Percentiles rank a stretch among this genome's conserved stretches.
These are phyloP conservation scores for Agrochola litura DNA, from an alignment of 2,888 invertebrate genomes.

Conservation along the genomic window DNA sequence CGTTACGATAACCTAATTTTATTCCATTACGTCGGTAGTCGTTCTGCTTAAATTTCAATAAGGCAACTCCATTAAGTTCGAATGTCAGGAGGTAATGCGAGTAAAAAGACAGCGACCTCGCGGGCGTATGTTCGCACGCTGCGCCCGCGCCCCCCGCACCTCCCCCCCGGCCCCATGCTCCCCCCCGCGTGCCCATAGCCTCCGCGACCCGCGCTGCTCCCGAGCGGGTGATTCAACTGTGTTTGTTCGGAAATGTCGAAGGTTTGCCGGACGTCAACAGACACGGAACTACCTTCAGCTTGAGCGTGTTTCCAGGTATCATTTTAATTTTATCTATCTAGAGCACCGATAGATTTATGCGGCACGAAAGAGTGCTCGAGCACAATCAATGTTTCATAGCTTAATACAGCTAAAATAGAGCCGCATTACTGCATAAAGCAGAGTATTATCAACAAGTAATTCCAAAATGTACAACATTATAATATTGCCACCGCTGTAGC, in stretches of 20 bases:
- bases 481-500: slow-evolving; percentile 11
- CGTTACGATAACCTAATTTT: slow-evolving; percentile 90
- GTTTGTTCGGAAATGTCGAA: slow-evolving; percentile 88
- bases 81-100: slow-evolving; percentile 88
- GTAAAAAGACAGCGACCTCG: slow-evolving; percentile 88
- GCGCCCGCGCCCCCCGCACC: slow-evolving; percentile 52
- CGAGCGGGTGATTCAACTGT: slow-evolving; percentile 81
- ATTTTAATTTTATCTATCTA: slow-evolving; percentile 77
- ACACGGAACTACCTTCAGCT: slow-evolving; percentile 89
- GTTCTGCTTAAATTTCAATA: slow-evolving; percentile 88
- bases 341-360: slow-evolving; percentile 69
- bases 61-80: slow-evolving; percentile 87
- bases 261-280: slow-evolving; percentile 89
- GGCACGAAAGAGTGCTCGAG: slow-evolving; percentile 40
- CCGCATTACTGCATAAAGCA: slow-evolving; percentile 29
- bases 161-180: slow-evolving; percentile 32
- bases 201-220: slow-evolving; percentile 51
- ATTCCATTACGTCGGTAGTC: slow-evolving; percentile 85
- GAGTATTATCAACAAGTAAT: slow-evolving; percentile 39
- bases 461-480: slow-evolving; percentile 40
- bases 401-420: slow-evolving; percentile 34
- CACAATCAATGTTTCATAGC: slow-evolving; percentile 17
- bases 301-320: slow-evolving; percentile 87
- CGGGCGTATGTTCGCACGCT: slow-evolving; percentile 81
- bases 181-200: slow-evolving; percentile 51